Conservation (phyloP, 2,797 vertebrate species). For the Phylloscopus collybita region DNA sequence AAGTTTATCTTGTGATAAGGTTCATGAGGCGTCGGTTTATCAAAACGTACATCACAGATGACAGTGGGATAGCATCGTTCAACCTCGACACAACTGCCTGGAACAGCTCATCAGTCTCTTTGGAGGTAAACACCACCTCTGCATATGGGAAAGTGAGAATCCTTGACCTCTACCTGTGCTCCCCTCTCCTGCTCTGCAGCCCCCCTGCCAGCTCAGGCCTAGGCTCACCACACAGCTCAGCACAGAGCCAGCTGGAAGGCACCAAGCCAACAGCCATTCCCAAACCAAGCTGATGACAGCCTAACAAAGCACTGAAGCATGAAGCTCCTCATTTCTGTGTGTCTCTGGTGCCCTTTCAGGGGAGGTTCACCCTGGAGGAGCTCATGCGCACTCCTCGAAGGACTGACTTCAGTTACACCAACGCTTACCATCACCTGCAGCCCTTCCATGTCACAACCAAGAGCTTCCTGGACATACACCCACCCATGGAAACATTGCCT, state of each 20-base stretch:
- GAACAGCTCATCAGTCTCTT: constrained; percentile 54
- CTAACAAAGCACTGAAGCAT: not conserved
- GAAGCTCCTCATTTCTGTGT: not conserved
- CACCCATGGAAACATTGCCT: not conserved
- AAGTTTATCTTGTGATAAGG: constrained; percentile 55
- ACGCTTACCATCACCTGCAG: constrained; percentile 34
- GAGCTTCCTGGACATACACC: constrained; percentile 64
- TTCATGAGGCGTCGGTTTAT: constrained; percentile 45
- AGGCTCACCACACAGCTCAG: not conserved
- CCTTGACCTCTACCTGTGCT: not conserved
- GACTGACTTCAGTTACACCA: not conserved
- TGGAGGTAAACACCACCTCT: constrained; percentile 54
- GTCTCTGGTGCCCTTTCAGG: constrained; percentile 42
- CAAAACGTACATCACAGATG: constrained; percentile 60
- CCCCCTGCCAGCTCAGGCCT: not conserved
- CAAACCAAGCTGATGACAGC: not conserved
- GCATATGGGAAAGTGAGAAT: not conserved
- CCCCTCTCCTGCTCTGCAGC: not conserved
- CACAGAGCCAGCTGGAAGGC: not conserved
- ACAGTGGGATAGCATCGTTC: constrained; percentile 29
- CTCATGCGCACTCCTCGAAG: not conserved
- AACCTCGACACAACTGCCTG: constrained; percentile 58
- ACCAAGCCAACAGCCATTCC: not conserved
- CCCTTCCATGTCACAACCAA: constrained; percentile 63
- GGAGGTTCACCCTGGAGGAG: constrained; percentile 60